These are phyloP conservation scores for Steatocranus sp. DNA, from an alignment of 2,797 vertebrate species.

Conservation along the genomic window DNA sequence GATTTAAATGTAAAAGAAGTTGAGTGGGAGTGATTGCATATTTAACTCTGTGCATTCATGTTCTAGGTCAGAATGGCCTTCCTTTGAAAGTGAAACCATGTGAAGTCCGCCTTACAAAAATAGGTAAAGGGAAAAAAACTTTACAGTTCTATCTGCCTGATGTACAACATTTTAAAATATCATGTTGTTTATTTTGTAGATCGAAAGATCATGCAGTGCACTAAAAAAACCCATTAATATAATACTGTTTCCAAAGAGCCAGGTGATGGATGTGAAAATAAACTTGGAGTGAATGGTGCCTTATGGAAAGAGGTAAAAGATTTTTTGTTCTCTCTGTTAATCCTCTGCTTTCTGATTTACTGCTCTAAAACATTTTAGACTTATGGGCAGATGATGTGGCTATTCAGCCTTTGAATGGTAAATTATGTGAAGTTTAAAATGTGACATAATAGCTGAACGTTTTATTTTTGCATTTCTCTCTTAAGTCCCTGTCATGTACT, in stretches of 20 bases:
- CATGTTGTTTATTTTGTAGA: neutral
- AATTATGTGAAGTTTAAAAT: neutral
- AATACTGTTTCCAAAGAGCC: conserved; percentile 10
- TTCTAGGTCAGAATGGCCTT: conserved; percentile 49
- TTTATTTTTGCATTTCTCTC: neutral
- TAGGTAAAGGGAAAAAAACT: conserved; percentile 58
- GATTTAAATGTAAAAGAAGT: neutral
- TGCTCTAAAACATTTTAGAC: neutral
- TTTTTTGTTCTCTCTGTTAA: neutral
- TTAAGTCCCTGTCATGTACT: neutral
- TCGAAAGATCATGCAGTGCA: neutral
- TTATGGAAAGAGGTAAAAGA: conserved; percentile 57
- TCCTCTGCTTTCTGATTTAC: neutral
- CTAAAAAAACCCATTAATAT: neutral
- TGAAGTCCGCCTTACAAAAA: conserved; percentile 70
- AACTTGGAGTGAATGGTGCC: conserved; percentile 19
- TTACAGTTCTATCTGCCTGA: neutral
- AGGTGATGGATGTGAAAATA: neutral
- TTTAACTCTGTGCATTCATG: conserved; percentile 13
- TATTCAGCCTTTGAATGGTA: neutral
- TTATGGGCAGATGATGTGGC: neutral
- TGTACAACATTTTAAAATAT: neutral
- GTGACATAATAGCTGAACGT: neutral
- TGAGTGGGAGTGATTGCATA: neutral
- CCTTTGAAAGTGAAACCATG: conserved; percentile 61